Evolutionary conservation across 2,888 invertebrate species (phyloP).

Genomic region (Sinhomidia bicolor): DNA sequence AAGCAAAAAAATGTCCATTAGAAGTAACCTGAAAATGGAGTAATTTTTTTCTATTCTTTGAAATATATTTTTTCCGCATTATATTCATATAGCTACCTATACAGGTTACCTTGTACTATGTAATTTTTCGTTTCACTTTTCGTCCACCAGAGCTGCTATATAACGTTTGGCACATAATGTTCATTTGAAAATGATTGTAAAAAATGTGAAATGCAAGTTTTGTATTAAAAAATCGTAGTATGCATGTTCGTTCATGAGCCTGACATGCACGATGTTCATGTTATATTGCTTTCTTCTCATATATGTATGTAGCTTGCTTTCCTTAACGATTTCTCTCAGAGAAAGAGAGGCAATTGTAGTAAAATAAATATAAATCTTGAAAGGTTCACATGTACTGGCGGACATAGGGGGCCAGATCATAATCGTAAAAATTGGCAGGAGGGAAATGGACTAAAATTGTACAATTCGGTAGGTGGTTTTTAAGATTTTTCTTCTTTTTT

Average conservation of each 20-base stretch:
- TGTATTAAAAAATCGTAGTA: neutral
- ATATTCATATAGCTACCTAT: too few species aligned
- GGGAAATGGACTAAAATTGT: constrained; percentile 76
- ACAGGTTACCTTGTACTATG: too few species aligned
- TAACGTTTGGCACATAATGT: neutral
- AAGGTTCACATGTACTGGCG: constrained; percentile 67
- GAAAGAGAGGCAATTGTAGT: constrained; percentile 50
- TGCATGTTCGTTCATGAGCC: neutral
- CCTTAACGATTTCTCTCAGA: constrained; percentile 28
- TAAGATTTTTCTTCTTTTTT: neutral
- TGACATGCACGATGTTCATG: neutral
- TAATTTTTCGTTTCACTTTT: too few species aligned
- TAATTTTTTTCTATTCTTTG: neutral
- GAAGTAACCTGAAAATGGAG: constrained; percentile 15
- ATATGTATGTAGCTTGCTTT: constrained; percentile 13
- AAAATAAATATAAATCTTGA: constrained; percentile 71
- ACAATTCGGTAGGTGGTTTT: constrained; percentile 70
- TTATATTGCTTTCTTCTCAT: constrained; percentile 10
- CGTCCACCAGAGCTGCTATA: too few species aligned
- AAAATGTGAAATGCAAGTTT: neutral
- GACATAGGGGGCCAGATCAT: constrained; percentile 75
- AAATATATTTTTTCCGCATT: neutral
- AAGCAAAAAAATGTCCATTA: constrained; percentile 50
- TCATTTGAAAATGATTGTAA: neutral
- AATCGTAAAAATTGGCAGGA: constrained; percentile 78